Base-by-base conservation (phyloP, 2,113 vertebrate species). In the Eudyptes chrysolophus region DNA sequence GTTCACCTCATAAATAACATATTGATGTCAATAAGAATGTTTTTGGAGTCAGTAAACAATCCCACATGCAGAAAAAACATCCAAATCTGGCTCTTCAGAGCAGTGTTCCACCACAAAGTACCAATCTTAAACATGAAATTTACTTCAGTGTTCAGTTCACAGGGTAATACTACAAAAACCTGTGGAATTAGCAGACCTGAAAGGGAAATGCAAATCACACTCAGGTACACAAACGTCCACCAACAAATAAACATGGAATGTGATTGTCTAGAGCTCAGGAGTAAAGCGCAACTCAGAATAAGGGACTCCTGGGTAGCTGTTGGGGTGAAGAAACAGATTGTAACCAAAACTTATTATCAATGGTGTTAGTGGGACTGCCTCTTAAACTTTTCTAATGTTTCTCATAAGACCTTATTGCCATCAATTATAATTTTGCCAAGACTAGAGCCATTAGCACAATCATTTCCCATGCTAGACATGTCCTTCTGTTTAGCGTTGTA, bases 41-140 rank as follows among this genome's bases (percentile, higher is more conserved):
- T 74, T 87, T 20, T 77, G 5, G n/a, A 85, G 34, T 65, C 46
- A 42, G 44, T 48, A 51, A 60, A 83, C 69, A 69, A 60, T 32
- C 11, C 16, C 15, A 32, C 5, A 20, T 11, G 15, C 2, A 0
- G 17, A 46, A 69, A 49, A 78, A 48, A 0, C 2, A 24, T 18
- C 7, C 27, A 72, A 76, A 61, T 61, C 18, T 84, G 29, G 3
- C 19, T 86, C 29, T 65, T 68, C 21, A 76, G 36, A 62, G 25
- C 9, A 46, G 7, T 30, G 27, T 58, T 91, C n/a, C 19, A 51
- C 12, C 64, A 69, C 25, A 68, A 71, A 64, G 18, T 48, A 42
- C 10, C 27, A 75, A 13, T 40, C 38, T 71, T 68, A 68, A 60
- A n/a, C 8, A 58, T 10, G 12, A 84, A 87, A 87, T 76, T 58